Conservation (phyloP, 2,113 vertebrate genomes). For the Syrmaticus mikado region DNA sequence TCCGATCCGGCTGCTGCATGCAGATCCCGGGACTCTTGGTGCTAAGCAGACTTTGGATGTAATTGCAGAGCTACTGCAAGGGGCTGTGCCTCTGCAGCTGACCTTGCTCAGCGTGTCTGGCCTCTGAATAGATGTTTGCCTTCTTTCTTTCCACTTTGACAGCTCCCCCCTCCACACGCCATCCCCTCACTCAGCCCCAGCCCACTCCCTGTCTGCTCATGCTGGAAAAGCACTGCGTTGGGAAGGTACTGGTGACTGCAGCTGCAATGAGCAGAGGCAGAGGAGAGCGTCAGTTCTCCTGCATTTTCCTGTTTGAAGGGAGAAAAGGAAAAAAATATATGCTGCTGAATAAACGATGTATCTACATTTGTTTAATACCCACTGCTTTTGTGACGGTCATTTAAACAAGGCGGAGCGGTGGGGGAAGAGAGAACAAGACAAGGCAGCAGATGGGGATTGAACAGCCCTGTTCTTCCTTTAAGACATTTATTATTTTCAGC, state of each 20-base stretch:
- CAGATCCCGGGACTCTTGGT: slow-evolving; percentile 53
- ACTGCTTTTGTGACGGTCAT: slow-evolving; percentile 49
- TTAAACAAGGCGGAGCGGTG: slow-evolving; percentile 37
- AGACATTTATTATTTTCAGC: slow-evolving; percentile 70
- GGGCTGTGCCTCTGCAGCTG: slow-evolving; percentile 71
- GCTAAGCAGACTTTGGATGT: slow-evolving; percentile 76
- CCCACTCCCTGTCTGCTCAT: slow-evolving; percentile 37
- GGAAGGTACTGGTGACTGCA: slow-evolving; percentile 22
- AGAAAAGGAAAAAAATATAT: background rate
- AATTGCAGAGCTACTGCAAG: slow-evolving; percentile 77
- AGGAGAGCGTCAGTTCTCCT: background rate
- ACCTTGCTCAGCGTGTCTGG: slow-evolving; percentile 75
- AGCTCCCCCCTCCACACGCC: slow-evolving; percentile 46
- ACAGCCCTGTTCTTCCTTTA: slow-evolving; percentile 30
- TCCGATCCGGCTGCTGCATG: background rate
- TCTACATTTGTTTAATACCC: background rate
- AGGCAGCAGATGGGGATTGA: slow-evolving; percentile 31
- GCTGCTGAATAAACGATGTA: slow-evolving; percentile 37
- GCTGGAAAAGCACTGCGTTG: background rate
- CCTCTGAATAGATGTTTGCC: slow-evolving; percentile 72
- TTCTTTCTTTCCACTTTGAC: slow-evolving; percentile 76
- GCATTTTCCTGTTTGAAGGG: background rate
- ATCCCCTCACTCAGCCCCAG: slow-evolving; percentile 20
- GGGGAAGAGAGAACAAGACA: background rate
- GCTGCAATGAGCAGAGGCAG: background rate